A percentile compares a stretch with the other conserved stretches of the same genome.
These are phyloP conservation scores for Habrosyne pyritoides DNA, from an alignment of 2,888 invertebrate species.

Conservation along the genomic window DNA sequence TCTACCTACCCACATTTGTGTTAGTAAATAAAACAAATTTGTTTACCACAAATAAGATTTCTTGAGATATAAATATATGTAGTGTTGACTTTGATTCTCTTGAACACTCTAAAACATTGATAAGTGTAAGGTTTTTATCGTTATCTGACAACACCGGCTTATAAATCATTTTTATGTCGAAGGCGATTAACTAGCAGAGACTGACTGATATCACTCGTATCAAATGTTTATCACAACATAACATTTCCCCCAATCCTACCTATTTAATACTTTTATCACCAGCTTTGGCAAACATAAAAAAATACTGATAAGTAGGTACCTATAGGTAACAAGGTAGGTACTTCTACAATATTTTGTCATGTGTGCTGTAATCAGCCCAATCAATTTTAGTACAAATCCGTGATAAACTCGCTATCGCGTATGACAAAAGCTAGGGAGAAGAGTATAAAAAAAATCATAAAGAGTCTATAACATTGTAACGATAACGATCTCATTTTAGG, in stretches of 20 bases:
- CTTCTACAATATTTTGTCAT: conserved; percentile 39
- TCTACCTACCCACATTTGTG: background rate
- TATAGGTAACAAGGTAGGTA: conserved; percentile 37
- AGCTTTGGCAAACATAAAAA: conserved; percentile 60
- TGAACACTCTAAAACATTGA: conserved; percentile 7
- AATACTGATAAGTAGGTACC: conserved; percentile 32
- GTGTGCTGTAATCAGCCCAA: conserved; percentile 63
- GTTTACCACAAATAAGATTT: background rate
- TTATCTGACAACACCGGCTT: conserved; percentile 33
- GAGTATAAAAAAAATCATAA: conserved; percentile 54
- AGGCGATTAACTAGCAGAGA: conserved; percentile 44
- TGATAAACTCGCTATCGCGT: conserved; percentile 58
- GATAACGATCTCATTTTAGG: conserved; percentile 51
- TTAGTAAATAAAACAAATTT: background rate
- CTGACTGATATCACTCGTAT: conserved; percentile 41
- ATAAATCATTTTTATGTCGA: conserved; percentile 42
- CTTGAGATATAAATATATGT: background rate
- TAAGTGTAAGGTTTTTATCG: conserved; percentile 10
- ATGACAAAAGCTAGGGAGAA: conserved; percentile 56
- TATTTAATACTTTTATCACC: conserved; percentile 57
- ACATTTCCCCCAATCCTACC: conserved; percentile 32
- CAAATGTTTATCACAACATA: conserved; percentile 40
- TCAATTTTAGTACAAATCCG: conserved; percentile 68
- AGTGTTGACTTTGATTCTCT: background rate
- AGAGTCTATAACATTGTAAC: conserved; percentile 40